These are phyloP conservation scores for Salarias fasciatus DNA, from an alignment of 2,797 vertebrate species.

Conservation along the genomic window DNA sequence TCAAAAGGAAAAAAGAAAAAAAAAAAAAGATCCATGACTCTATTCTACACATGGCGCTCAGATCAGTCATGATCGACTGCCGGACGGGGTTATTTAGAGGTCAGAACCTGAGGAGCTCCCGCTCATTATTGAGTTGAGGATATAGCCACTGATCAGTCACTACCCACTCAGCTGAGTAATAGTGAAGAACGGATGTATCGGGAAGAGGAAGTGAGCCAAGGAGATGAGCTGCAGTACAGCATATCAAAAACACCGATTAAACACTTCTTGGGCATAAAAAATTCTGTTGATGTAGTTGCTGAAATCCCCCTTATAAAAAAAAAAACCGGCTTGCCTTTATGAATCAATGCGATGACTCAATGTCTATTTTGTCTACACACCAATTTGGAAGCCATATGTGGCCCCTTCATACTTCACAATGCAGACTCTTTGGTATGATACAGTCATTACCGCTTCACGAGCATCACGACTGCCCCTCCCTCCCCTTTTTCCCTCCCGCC, in stretches of 20 bases:
- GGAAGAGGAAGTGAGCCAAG: constrained; percentile 4
- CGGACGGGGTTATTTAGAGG: constrained; percentile 18
- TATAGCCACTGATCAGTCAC: constrained; percentile 12
- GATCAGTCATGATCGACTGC: constrained; percentile 18
- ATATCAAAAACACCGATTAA: no score
- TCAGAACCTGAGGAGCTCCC: constrained; percentile 24
- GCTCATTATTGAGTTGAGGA: constrained; percentile 20
- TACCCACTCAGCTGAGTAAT: constrained; percentile 37
- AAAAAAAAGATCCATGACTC: constrained; percentile 1
- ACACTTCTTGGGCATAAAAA: constrained; percentile 16
- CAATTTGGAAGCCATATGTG: constrained; percentile 55
- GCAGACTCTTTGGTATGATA: constrained; percentile 28
- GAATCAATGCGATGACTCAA: constrained; percentile 57
- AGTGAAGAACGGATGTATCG: constrained; percentile 2
- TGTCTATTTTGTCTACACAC: constrained; percentile 59
- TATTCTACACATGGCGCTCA: constrained; percentile 10
- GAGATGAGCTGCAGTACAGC: not conserved
- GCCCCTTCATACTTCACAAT: constrained; percentile 23
- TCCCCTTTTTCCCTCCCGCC: constrained; percentile 44
- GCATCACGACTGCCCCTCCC: constrained; percentile 28
- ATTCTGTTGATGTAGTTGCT: constrained; percentile 8
- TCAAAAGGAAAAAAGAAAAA: not conserved
- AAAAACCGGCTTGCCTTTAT: constrained; percentile 11
- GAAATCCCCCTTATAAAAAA: constrained; percentile 3
- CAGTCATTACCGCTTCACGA: constrained; percentile 6